phyloP scores from a whole-genome alignment of 2,888 invertebrate genomes.

The Caenorhabditis sp. region DNA sequence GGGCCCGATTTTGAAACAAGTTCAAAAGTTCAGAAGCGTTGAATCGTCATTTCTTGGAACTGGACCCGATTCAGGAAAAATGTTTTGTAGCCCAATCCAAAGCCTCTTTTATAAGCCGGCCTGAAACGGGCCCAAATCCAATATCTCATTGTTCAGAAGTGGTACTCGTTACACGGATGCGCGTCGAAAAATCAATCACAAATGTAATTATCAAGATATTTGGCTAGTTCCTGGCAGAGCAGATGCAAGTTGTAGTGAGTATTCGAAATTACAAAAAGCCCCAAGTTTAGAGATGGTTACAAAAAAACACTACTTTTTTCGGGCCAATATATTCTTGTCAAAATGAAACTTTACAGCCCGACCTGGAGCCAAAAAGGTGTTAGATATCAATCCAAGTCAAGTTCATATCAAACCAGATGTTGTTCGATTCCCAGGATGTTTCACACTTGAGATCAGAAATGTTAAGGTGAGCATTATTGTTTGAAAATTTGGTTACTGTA shows the following conservation, averaged over 20 bases:
- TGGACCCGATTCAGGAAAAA: no score
- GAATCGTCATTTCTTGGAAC: no score
- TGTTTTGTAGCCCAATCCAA: no score
- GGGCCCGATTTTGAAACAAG: no score
- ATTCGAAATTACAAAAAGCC: no score
- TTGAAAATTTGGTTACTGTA: no score
- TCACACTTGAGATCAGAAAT: slow-evolving; percentile 69
- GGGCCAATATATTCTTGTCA: neutral
- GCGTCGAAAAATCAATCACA: slow-evolving; percentile 41
- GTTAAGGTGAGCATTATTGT: slow-evolving; percentile 42
- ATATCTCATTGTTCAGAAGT: slow-evolving; percentile 24
- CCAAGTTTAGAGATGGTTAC: neutral
- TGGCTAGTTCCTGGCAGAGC: slow-evolving; percentile 69
- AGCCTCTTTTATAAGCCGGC: no score
- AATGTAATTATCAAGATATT: slow-evolving; percentile 68
- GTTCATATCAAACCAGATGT: slow-evolving; percentile 68
- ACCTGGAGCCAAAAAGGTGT: slow-evolving; percentile 61
- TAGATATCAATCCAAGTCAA: slow-evolving; percentile 66
- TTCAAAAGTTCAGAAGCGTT: no score
- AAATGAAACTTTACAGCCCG: slow-evolving; percentile 57
- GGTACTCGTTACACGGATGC: slow-evolving; percentile 35
- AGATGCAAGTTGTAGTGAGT: slow-evolving; percentile 69
- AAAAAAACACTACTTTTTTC: neutral
- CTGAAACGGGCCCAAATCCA: no score
- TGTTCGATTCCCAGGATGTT: slow-evolving; percentile 70